Conservation (phyloP, 2,797 vertebrate genomes). For the Micropoecilia bifurca region DNA sequence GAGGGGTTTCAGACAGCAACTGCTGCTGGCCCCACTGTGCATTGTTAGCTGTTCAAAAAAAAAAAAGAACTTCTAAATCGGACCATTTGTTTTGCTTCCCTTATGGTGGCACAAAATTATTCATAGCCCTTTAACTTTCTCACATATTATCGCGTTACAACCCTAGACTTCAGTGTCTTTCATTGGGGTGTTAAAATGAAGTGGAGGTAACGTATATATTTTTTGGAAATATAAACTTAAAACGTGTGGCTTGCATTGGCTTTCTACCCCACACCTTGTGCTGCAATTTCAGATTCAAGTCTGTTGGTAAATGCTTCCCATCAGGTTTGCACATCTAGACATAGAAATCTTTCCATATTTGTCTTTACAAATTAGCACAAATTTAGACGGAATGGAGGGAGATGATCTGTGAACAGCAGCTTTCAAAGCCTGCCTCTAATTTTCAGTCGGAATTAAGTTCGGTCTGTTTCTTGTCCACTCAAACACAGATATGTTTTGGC, state of each 20-base stretch:
- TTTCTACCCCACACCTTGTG: neutral
- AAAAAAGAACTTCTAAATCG: conserved; percentile 43
- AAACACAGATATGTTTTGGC: neutral
- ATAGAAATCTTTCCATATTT: neutral
- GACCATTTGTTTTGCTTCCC: conserved; percentile 41
- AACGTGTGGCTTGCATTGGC: neutral
- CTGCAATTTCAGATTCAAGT: neutral
- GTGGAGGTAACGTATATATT: neutral
- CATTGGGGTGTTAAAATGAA: neutral
- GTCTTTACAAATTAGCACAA: neutral
- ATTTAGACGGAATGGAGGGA: neutral
- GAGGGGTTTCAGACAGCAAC: conserved; percentile 42
- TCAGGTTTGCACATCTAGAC: neutral
- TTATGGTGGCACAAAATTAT: conserved; percentile 17
- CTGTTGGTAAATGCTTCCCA: neutral
- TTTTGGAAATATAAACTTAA: neutral
- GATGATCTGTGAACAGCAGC: neutral
- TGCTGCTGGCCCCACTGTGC: conserved; percentile 42
- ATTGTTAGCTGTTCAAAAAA: conserved; percentile 42
- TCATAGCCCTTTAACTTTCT: neutral
- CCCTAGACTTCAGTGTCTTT: neutral
- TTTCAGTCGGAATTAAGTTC: neutral
- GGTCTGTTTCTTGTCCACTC: neutral
- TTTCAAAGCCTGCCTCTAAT: neutral
- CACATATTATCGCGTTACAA: neutral